phyloP scores from a whole-genome alignment of 2,113 vertebrate species.

The Myocastor coypus region DNA sequence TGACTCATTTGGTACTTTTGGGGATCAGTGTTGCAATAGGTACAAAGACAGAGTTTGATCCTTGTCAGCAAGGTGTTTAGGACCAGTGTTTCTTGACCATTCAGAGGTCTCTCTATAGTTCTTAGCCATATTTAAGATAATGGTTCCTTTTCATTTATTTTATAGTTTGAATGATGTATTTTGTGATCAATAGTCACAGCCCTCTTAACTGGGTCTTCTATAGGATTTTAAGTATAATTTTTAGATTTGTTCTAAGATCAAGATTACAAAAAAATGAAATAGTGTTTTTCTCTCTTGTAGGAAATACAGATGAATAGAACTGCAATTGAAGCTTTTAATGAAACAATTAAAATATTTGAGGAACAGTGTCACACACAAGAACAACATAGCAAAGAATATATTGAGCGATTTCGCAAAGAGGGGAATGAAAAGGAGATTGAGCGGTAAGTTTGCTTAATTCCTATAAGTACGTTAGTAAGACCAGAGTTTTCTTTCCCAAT shows the following conservation, averaged over 20 bases:
- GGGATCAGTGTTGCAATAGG: background rate
- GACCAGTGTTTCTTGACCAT: background rate
- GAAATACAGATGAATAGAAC: conserved; percentile 99
- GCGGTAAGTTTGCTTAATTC: conserved; percentile 85
- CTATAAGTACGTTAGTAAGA: conserved; percentile 50
- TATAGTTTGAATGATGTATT: conserved; percentile 40
- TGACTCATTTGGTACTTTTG: background rate
- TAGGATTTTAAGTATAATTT: conserved; percentile 38
- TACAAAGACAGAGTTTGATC: background rate
- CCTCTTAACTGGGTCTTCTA: conserved; percentile 1
- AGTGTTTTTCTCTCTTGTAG: conserved; percentile 81
- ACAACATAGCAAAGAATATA: conserved; percentile 94
- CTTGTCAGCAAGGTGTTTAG: background rate
- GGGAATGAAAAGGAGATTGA: conserved; percentile 95
- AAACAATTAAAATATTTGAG: conserved; percentile 97
- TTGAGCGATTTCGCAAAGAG: conserved; percentile 93
- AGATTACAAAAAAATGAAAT: conserved; percentile 43
- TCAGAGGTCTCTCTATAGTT: conserved; percentile 40
- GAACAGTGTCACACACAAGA: conserved; percentile 97
- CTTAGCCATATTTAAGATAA: conserved; percentile 50
- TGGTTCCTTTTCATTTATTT: conserved; percentile 54
- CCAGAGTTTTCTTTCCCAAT: conserved; percentile 4
- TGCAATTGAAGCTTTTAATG: conserved; percentile 96
- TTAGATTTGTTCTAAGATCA: conserved; percentile 11
- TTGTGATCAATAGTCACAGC: conserved; percentile 20